Conservation (phyloP, 2,888 invertebrate species). For the Drosophila recens region DNA sequence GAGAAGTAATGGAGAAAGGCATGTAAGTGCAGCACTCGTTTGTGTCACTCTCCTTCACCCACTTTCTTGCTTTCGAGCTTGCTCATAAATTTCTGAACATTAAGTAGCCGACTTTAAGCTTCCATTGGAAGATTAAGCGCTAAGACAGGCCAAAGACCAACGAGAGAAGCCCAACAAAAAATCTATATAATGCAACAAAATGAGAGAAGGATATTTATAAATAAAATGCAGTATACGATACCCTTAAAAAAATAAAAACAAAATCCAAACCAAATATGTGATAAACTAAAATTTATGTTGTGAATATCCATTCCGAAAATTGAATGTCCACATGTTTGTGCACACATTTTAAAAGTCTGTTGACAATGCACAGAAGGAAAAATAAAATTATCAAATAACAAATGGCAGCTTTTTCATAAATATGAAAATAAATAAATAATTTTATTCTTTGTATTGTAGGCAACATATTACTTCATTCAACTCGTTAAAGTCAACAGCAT, state of each 20-base stretch:
- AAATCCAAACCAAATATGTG: conserved; percentile 14
- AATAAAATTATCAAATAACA: not conserved
- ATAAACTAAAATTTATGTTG: conserved; percentile 19
- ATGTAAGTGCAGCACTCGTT: conserved; percentile 59
- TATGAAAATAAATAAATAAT: not conserved
- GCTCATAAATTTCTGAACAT: conserved; percentile 63
- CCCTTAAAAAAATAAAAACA: not conserved
- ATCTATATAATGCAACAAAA: conserved; percentile 6
- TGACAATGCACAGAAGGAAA: not conserved
- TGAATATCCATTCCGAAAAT: conserved; percentile 2
- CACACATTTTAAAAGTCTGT: conserved; percentile 1
- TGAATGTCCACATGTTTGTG: conserved; percentile 1
- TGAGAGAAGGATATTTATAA: conserved; percentile 1
- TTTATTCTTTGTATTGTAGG: not conserved
- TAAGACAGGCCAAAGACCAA: conserved; percentile 7
- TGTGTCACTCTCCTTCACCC: not conserved
- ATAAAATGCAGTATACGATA: conserved; percentile 13
- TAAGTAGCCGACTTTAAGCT: conserved; percentile 72
- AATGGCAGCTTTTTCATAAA: conserved; percentile 1
- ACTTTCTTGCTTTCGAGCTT: conserved; percentile 7
- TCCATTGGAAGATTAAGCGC: conserved; percentile 53
- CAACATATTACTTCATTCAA: not conserved
- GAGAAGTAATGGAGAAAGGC: conserved; percentile 4
- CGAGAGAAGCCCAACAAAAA: conserved; percentile 21
- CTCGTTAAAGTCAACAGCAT: not conserved